Conservation (phyloP, 2,797 vertebrate genomes). For the Oreonectes daqikongensis region DNA sequence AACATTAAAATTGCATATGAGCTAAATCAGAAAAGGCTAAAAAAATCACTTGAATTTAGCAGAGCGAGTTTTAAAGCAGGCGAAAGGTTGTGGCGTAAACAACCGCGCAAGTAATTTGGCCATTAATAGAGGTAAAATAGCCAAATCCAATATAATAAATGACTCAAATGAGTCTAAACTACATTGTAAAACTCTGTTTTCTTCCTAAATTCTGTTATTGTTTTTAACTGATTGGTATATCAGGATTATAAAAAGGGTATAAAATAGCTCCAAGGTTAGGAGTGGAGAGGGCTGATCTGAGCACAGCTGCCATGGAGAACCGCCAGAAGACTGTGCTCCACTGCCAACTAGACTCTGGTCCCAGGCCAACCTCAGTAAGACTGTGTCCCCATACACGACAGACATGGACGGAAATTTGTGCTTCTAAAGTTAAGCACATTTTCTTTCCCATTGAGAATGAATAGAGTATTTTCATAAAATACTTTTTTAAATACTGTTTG, state of each 20-base stretch:
- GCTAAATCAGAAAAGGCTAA: not conserved
- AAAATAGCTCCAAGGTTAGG: conserved; percentile 48
- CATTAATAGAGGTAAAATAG: conserved; percentile 1
- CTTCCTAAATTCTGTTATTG: conserved; percentile 5
- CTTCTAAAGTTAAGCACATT: not conserved
- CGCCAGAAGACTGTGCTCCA: conserved; percentile 48
- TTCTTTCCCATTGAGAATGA: not conserved
- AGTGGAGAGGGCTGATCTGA: conserved; percentile 35
- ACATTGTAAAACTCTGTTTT: not conserved
- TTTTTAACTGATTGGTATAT: conserved; percentile 30
- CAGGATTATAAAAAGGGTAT: conserved; percentile 58
- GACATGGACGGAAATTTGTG: not conserved
- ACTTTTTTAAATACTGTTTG: not conserved
- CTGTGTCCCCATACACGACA: conserved; percentile 25
- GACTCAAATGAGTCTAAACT: conserved; percentile 30
- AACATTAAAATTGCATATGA: not conserved
- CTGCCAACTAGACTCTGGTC: conserved; percentile 53
- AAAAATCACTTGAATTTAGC: not conserved
- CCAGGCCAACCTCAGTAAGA: conserved; percentile 54
- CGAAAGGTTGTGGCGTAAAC: not conserved
- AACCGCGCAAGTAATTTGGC: no score
- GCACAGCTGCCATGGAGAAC: conserved; percentile 57
- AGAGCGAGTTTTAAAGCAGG: no score
- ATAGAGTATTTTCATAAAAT: not conserved
- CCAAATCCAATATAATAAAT: not conserved